Base-by-base conservation (phyloP, 1,140 invertebrate genomes). In the Cydia fagiglandana region DNA sequence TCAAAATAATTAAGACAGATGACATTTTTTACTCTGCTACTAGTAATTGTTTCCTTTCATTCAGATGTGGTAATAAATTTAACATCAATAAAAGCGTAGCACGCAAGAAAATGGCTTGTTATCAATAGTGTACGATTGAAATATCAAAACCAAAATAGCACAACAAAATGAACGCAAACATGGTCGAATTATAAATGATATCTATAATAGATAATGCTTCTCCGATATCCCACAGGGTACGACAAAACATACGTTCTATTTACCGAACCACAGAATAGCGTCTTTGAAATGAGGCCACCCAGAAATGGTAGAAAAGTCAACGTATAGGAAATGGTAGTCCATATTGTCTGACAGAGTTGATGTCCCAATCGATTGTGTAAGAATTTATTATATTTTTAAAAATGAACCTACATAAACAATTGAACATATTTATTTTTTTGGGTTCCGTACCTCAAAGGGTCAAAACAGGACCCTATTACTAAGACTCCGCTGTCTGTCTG, bases 211-310 rank as follows among this genome's bases (percentile, higher is more conserved):
- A 70, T 38, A 38, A 38, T 70, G n/a, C 15, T 9, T 17, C n/a
- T 70, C 66, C 7, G 66, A 70, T 70, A 45, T 50, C 73, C 41
- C 17, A 73, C 70, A 53, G 28, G 13, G 77, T 81, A 47, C 77
- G 78, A 85, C 83, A 84, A 83, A 86, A 83, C 82, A 87, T 79
- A 90, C 81, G 83, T 88, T 85, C 81, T 84, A 90, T 88, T 85
- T 85, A 78, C 64, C 17, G 64, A 50, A 15, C 41, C 17, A 50
- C 64, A 86, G 84, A 77, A 77, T 77, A 68, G 56, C 64, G 75
- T 78, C 79, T 76, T 78, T 82, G 74, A 77, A 78, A 77, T 77
- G 73, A 79, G 88, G 79, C 89, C 89, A 91, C 89, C 88, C 88
- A 81, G 81, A 80, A 86, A 89, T 85, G 86, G 85, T 83, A 76